phyloP scores from a whole-genome alignment of 2,888 invertebrate genomes.

The Tenthredo distinguenda region DNA sequence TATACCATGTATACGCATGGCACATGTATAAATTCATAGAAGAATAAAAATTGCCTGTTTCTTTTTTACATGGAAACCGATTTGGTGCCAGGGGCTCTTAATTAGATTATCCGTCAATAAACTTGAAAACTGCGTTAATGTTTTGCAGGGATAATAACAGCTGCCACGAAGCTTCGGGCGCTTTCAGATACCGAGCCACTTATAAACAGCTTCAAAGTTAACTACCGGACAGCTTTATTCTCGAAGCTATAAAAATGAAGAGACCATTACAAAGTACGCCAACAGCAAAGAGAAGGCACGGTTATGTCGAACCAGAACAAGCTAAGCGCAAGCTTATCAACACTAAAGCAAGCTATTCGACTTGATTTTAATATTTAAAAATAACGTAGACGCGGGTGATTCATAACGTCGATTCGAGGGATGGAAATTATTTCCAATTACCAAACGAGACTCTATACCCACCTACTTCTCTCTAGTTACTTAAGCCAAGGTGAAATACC shows the following conservation, averaged over 20 bases:
- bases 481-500: not conserved
- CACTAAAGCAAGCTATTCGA: not conserved
- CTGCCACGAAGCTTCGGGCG: constrained; percentile 6
- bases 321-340: not conserved
- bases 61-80: not conserved
- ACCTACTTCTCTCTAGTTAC: not conserved
- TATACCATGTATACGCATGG: not conserved
- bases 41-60: not conserved
- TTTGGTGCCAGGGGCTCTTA: not conserved
- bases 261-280: not conserved
- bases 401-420: not conserved
- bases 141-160: constrained; percentile 16
- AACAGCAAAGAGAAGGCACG: not conserved
- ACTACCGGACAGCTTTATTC: constrained; percentile 46
- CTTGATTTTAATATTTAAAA: not conserved
- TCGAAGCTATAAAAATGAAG: not conserved
- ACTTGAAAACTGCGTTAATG: not conserved
- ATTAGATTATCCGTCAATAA: constrained; percentile 27
- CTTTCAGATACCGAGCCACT: constrained; percentile 34
- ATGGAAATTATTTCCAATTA: constrained; percentile 24
- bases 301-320: not conserved
- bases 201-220: constrained; percentile 32
- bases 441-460: not conserved
- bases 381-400: not conserved
- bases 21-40: not conserved